A percentile compares a stretch with the other conserved stretches of the same genome.
Evolutionary conservation across 2,113 vertebrate genomes (phyloP).

Genomic region (Grantiella picta): DNA sequence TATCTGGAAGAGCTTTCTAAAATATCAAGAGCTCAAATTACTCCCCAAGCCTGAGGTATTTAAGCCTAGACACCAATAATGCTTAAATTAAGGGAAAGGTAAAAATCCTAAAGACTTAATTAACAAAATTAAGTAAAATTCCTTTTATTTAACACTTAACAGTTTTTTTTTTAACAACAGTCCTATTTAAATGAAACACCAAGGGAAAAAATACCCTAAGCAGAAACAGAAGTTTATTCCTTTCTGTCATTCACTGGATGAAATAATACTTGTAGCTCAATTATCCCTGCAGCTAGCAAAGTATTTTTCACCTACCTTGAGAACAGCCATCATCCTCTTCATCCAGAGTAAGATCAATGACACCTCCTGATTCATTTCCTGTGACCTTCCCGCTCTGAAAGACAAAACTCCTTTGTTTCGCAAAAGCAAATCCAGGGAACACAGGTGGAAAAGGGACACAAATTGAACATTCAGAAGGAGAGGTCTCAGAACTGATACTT

Average conservation of each 20-base stretch:
- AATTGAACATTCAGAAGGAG: not conserved
- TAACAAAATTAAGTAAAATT: not conserved
- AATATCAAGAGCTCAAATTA: not conserved
- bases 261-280: not conserved
- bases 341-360: slow-evolving; percentile 83
- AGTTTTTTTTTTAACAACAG: not conserved
- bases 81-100: not conserved
- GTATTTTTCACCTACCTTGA: slow-evolving; percentile 59
- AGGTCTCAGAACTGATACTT: not conserved
- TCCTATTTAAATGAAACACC: not conserved
- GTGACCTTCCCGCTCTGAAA: slow-evolving; percentile 75
- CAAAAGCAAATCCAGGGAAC: slow-evolving; percentile 52
- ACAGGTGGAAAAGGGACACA: not conserved
- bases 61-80: not conserved
- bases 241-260: not conserved
- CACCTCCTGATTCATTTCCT: slow-evolving; percentile 65
- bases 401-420: slow-evolving; percentile 67
- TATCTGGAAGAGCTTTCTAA: not conserved
- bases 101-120: not conserved
- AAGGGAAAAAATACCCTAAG: not conserved
- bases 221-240: not conserved
- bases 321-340: slow-evolving; percentile 74
- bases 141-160: not conserved
- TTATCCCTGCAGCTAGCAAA: not conserved
- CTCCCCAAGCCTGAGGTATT: not conserved